Base-by-base conservation (phyloP, 2,888 invertebrate species). In the Gisinianus flammeolus region DNA sequence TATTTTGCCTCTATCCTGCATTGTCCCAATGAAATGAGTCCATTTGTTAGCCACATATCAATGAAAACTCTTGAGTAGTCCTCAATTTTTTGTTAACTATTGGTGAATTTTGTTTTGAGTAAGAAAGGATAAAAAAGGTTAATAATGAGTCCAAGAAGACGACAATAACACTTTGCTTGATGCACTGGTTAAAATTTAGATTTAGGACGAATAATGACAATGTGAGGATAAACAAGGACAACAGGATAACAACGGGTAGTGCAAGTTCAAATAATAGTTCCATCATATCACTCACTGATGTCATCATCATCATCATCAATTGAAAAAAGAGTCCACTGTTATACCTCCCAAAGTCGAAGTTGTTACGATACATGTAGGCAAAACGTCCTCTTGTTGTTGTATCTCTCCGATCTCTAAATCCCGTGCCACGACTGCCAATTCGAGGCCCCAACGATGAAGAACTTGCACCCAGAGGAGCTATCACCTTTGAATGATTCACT, bases 401-500 rank as follows among this genome's bases (percentile, higher is more conserved):
- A 33, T 81, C 81, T 35, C 80, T 64, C 30, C 77, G 70, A 56
- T 79, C 81, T 52, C 80, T 72, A 70, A 80, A 79, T 35, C 91
- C 89, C 78, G 92, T 88, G 67, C 87, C 89, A 79, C 90, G 86
- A 12, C 89, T 88, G 78, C 89, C 88, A 8, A 88, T 88, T 70
- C 90, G 87, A 28, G 71, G 44, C 31, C 35, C 67, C 26, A 26
- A 62, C 69, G 30, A 76, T 71, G 79, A 33, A 71, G 44, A 79
- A 69, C 77, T 74, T 30, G 82, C 87, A 89, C 87, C 87, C 88
- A 86, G 87, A 85, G 91, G 81, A 85, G 88, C 85, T 89, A 88
- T 24, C 89, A 89, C 76, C 86, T 86, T 90, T 90, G 87, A 87
- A 79, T 88, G 88, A 19, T 88, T 87, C 81, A 91, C 89, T 81